Evolutionary conservation across 37 sponge, comb jelly and placozoan genomes (phyloP).

Genomic region (Cladorhizidae sp.): DNA sequence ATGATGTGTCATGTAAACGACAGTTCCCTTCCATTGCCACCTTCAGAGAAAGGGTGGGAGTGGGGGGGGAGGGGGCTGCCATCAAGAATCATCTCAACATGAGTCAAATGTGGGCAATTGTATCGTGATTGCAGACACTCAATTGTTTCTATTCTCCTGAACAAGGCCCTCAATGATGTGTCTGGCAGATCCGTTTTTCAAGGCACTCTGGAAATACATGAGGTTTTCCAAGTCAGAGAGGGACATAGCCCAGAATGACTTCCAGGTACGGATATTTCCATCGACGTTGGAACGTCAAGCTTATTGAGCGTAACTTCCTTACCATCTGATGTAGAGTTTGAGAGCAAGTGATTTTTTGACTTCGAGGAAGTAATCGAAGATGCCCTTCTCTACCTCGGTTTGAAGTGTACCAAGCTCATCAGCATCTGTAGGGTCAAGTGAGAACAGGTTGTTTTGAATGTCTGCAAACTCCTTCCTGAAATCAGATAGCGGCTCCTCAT

Average conservation of each 20-base stretch:
- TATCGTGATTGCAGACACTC: constrained; percentile 21
- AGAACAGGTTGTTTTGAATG: background rate
- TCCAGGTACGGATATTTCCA: background rate
- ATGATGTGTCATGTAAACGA: background rate
- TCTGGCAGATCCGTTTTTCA: background rate
- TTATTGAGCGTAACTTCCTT: background rate
- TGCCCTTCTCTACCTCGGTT: background rate
- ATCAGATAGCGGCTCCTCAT: background rate
- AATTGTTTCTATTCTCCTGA: too few relatives aligned
- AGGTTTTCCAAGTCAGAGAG: constrained; percentile 4
- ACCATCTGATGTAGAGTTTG: background rate
- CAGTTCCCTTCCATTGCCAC: background rate
- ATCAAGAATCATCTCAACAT: constrained; percentile 23
- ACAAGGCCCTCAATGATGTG: background rate
- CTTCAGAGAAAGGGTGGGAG: too few relatives aligned
- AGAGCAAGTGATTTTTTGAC: background rate
- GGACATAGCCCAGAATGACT: constrained; percentile 5
- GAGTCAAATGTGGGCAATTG: constrained; percentile 10
- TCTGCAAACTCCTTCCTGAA: background rate
- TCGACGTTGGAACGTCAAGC: constrained; percentile 6
- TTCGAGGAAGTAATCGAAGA: constrained; percentile 1
- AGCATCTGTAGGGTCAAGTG: background rate
- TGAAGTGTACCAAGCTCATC: background rate
- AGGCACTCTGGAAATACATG: background rate
- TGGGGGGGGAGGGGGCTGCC: background rate